Conservation (phyloP, 2,797 vertebrate species). For the Megaceryle alcyon region DNA sequence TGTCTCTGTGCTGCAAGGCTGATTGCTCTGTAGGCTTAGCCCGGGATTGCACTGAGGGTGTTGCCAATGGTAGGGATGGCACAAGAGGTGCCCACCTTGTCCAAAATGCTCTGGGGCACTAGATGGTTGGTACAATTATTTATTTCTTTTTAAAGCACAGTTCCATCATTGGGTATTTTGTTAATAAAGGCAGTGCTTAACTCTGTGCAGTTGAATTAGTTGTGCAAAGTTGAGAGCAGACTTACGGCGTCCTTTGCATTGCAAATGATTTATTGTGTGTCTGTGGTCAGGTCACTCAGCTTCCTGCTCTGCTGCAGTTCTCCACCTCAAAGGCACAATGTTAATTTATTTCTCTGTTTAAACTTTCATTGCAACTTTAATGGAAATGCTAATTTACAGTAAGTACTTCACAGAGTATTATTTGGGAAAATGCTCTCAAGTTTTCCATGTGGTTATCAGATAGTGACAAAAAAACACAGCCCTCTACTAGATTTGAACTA, state of each 20-base stretch:
- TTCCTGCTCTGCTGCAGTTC: not conserved
- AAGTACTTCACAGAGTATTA: not conserved
- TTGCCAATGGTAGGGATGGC: not conserved
- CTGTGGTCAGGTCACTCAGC: not conserved
- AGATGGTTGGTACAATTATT: not conserved
- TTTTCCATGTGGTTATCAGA: slow-evolving; percentile 3
- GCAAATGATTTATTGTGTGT: accelerated
- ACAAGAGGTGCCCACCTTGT: not conserved
- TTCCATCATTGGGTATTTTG: not conserved
- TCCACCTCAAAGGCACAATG: not conserved
- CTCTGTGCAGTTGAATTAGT: not conserved
- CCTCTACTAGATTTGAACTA: not conserved
- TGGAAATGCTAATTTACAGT: not conserved
- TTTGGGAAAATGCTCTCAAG: not conserved
- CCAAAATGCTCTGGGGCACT: not conserved
- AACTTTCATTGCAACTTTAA: not conserved
- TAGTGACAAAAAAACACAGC: not conserved
- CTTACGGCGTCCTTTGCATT: not conserved
- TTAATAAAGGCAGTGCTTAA: not conserved
- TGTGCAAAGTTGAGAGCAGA: not conserved
- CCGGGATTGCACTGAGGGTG: accelerated
- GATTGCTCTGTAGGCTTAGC: accelerated
- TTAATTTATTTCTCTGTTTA: not conserved
- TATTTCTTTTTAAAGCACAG: not conserved
- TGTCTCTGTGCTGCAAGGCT: not conserved